phyloP scores from a whole-genome alignment of 2,113 vertebrate species.

The Oreamnos americanus region DNA sequence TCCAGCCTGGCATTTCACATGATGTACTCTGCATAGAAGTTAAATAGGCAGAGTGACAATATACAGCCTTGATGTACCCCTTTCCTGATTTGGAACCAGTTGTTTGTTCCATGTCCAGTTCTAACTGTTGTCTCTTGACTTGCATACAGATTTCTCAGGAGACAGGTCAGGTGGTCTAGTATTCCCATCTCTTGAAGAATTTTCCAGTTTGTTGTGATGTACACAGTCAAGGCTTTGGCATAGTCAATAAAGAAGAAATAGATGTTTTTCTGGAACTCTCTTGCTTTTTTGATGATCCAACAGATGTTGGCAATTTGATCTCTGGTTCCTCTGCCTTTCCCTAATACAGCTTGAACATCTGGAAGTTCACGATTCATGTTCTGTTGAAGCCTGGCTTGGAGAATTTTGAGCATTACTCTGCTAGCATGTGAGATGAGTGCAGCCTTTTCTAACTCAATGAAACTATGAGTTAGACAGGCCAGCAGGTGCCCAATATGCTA shows the following conservation, averaged over 20 bases:
- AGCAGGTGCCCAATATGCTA: not conserved
- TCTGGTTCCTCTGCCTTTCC: not conserved
- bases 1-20: not conserved
- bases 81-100: not conserved
- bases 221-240: fast-evolving
- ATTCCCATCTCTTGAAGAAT: not conserved
- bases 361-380: not conserved
- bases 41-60: not conserved
- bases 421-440: not conserved
- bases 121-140: not conserved
- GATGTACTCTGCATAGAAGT: not conserved
- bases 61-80: not conserved
- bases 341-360: not conserved
- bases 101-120: not conserved
- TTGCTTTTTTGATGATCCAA: not conserved
- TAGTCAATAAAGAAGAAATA: not conserved
- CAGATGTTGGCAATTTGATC: not conserved
- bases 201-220: not conserved
- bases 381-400: not conserved
- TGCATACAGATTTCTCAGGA: not conserved
- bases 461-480: not conserved
- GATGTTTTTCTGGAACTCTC: not conserved
- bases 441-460: not conserved
- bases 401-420: not conserved
- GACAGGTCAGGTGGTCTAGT: not conserved